Evolutionary conservation across 2,888 invertebrate species (phyloP), one percentile per base, ranked within the genome.

Genomic region (Celastrina argiolus): DNA sequence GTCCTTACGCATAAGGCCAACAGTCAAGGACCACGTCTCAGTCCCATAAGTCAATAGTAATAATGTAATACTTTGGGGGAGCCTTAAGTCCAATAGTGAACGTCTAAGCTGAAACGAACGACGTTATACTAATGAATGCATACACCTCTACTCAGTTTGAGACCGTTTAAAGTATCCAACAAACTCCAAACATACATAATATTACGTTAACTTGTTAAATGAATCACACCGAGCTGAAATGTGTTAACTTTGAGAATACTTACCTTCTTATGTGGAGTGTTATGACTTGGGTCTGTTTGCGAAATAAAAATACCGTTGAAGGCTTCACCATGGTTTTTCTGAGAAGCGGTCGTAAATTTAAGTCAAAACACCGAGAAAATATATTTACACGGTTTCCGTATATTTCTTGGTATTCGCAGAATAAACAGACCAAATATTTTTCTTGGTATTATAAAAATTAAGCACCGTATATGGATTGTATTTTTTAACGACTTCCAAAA

Each of bases 241-340:
- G 63, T 63, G 6, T 63, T 63, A 41, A 63, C 63, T 63, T 63
- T 39, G 26, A 28, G 26, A n/a, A 42, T 42, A 59, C 28, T 31
- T 28, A 63, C 63, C 63, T 41, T 18, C 42, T 63, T 45, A 41
- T 45, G 34, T 45, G 16, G 14, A 41, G 63, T 41, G 63, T 28
- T 63, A 63, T 42, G 42, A 63, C 42, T 63, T n/a, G 28, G 7
- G 28, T 22, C 14, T 28, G n/a, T 28, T 28, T 42, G 10, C 22
- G 28, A 45, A 28, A 63, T 63, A 63, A 42, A 45, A 14, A 10
- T 10, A 5, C 51, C 45, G 45, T 22, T 45, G 12, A 45, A 45
- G 45, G 10, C 51, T 22, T 22, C 18, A 16, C 45, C 16, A 10
- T 51, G 51, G 51, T 51, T 51, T 51, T 51, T 51, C 51, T 22